A percentile compares a stretch with the other conserved stretches of the same genome.
Conservation (phyloP, 2,113 vertebrate species). For the Todiramphus saurophagus region DNA sequence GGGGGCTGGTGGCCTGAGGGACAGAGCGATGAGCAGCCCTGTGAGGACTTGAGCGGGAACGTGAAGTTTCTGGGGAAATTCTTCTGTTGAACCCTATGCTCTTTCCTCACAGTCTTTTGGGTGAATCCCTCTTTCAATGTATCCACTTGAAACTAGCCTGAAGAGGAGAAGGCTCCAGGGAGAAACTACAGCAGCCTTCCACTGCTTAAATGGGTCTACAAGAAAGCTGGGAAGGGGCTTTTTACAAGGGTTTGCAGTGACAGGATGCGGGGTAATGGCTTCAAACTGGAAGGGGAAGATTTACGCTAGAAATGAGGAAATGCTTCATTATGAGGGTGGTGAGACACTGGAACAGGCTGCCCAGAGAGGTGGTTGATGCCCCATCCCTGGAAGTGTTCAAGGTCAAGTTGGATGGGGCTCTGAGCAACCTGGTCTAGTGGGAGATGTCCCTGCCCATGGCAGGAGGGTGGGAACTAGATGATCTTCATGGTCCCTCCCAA, state of each 20-base stretch:
- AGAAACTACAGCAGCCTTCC: too few relatives aligned
- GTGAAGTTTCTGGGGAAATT: background rate
- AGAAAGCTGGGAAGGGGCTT: too few relatives aligned
- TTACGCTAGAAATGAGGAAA: background rate
- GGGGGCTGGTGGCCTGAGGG: background rate
- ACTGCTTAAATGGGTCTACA: too few relatives aligned
- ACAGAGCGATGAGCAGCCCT: background rate
- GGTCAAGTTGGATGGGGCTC: too few relatives aligned
- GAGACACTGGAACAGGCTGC: background rate
- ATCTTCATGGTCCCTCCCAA: background rate
- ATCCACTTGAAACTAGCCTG: background rate
- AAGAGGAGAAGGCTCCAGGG: background rate
- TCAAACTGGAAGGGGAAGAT: background rate
- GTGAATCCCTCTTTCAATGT: background rate
- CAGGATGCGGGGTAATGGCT: background rate
- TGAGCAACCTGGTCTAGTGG: background rate
- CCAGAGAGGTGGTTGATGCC: background rate
- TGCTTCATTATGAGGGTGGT: background rate
- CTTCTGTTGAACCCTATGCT: background rate
- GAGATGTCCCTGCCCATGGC: background rate
- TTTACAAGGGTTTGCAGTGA: background rate
- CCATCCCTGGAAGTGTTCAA: background rate
- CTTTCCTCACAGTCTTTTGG: fast-evolving
- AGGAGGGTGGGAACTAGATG: too few relatives aligned
- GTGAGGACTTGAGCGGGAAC: fast-evolving